Base-by-base conservation (phyloP, 1,140 invertebrate genomes). In the Melipona quadrifasciata region DNA sequence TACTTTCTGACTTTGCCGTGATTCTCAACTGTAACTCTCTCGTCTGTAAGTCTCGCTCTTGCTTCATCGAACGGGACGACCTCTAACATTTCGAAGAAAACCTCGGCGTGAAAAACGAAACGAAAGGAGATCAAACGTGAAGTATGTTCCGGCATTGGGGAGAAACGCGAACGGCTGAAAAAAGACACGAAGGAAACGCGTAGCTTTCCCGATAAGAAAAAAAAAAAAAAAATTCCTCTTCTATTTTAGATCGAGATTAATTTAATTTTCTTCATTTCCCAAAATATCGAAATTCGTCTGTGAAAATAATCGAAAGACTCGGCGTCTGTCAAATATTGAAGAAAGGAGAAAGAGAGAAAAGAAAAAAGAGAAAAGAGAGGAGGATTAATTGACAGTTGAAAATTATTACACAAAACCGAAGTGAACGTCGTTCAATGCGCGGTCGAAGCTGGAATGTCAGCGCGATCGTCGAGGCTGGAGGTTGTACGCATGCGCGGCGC, bases 401-500 rank as follows among this genome's bases (percentile, higher is more conserved):
- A 3, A 51, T 58, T 34, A 51, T 70, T 24, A 19, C 8, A 47
- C 19, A 39, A 84, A 79, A 79, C 61, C 27, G 39, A 57, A 74
- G 24, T 34, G n/a, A 68, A 53, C 27, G 82, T n/a, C 82, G 24
- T 79, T 71, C 24, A 53, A 19, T 27, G 67, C 75, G 31, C 75
- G 67, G 82, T 84, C 67, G 75, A 84, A 84, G 75, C 67, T 79
- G 57, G 57, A 83, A 83, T 83, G 82, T 55, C 75, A 83, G 65
- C 65, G 34, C 67, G 67, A 79, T 39, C 21, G 47, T 58, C 71
- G 67, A 14, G 55, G 8, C 72, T 72, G 75, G 64, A 80, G 68
- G 67, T 67, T 85, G 85, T 75, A 77, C 90, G 88, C 86, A 85
- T 74, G 78, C 81, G 86, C 53, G 58, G 76, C 76, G 51, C 77